Evolutionary conservation across 2,888 invertebrate genomes (phyloP), one percentile per base, ranked within the genome.

Genomic region (Zootermopsis nevadensis): DNA sequence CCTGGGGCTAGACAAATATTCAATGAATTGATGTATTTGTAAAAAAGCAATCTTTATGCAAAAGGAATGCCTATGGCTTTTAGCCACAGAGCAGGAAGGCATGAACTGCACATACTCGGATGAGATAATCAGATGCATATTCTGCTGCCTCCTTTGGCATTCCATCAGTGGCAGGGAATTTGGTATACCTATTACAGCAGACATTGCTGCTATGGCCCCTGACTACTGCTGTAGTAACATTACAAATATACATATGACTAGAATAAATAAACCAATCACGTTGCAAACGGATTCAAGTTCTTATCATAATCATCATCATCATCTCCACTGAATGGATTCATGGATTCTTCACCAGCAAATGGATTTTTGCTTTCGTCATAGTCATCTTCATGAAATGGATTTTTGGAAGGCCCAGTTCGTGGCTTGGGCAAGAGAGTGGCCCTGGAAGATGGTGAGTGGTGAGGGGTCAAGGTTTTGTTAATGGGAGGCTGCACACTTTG

Each of bases 361-460:
- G 95, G 95, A 89, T 96, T 95, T 82, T 94, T 90, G 89, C 94
- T 94, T 86, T 93, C 94, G 89, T 95, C 95, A 87, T 95, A 95
- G 88, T 94, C 93, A n/a, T 86, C 85, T 66, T 86, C 86, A 67
- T 87, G 91, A 86, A 93, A 92, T 15, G 93, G 93, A 87, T 93
- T 93, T 30, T 88, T 90, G 0, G 91, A 90, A 30, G 88, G 90
- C 10, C 91, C 92, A 55, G 87, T 30, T 27, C 66, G 79, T 27
- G 33, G 33, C n/a, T 38, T 79, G 24, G 30, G n/a, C 15, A 35
- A 27, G 8, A 15, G 38, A 33, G 33, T 60, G 27, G 66, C 7
- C 24, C 27, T n/a, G 15, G 60, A n/a, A 4, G 27, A n/a, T 8
- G 66, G 60, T 35, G 60, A 79, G 24, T 66, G 79, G 7, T 7